Base-by-base conservation (phyloP, 2,797 vertebrate species). In the Siniperca undulata region DNA sequence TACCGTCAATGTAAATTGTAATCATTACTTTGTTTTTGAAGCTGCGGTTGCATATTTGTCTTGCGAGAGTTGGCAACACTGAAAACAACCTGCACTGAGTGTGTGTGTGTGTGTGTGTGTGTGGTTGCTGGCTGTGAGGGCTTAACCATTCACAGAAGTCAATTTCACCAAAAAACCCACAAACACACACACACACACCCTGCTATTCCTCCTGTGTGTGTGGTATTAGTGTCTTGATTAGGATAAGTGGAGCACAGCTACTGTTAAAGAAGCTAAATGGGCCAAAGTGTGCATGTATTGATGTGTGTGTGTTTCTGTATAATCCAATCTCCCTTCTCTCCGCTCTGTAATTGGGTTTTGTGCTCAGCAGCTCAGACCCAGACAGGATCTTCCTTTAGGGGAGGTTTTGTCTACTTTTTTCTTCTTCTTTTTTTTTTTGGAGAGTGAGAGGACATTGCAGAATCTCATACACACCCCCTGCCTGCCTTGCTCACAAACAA, bases 321-420 rank as follows among this genome's bases (percentile, higher is more conserved):
- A 78, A 89, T 86, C 70, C 77, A 73, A 74, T 90, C 85, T 74
- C 59, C 61, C 69, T 62, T 79, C 73, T 83, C 70, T 16, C 52
- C 30, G 59, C 69, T 81, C 67, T 80, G 55, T 79, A 88, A 90
- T 78, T 90, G 77, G 74, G 80, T 81, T 89, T 78, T 86, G 73
- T 82, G 65, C 73, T 81, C 80, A 75, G 69, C 66, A 77, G 72
- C 72, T 80, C 11, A 78, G 60, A 68, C 67, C 22, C 59, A 34
- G 40, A 8, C 61, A 74, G 58, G 68, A 67, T 83, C 59, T 75
- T 78, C 38, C 77, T 82, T 77, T 76, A 59, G 65, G 74, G 76
- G 40, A 78, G 22, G 58, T 66, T 72, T 73, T 74, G 50, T 84
- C 62, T 16, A 24, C 65, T 79, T 82, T 68, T 27, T 68, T 12